Conservation (phyloP, 2,888 invertebrate species). For the Drosophila dives region DNA sequence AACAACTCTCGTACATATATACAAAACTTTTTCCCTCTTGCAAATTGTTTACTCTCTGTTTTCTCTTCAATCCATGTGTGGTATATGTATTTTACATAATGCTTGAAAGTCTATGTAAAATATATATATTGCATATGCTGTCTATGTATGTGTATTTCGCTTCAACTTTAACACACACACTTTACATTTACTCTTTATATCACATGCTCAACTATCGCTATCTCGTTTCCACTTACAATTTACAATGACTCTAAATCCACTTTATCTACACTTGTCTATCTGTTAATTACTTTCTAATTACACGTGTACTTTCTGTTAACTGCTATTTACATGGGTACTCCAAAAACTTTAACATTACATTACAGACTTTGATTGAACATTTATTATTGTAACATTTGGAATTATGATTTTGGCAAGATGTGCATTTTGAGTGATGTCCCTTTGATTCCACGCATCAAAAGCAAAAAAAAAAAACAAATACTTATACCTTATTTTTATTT, state of each 20-base stretch:
- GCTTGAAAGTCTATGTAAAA: conserved; percentile 48
- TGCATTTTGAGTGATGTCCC: conserved; percentile 55
- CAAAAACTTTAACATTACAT: conserved; percentile 31
- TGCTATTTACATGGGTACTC: conserved; percentile 14
- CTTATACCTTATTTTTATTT: conserved; percentile 22
- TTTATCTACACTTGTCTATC: conserved; percentile 19
- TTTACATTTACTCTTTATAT: conserved; percentile 1
- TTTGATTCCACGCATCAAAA: conserved; percentile 19
- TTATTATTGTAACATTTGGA: conserved; percentile 15
- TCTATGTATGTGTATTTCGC: conserved; percentile 78
- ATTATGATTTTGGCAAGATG: conserved; percentile 24
- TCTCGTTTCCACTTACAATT: conserved; percentile 21
- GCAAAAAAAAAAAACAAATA: conserved; percentile 16
- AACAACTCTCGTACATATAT: conserved; percentile 14
- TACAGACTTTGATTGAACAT: conserved; percentile 18
- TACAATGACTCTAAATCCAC: conserved; percentile 22
- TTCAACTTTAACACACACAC: conserved; percentile 23
- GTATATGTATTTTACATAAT: conserved; percentile 68
- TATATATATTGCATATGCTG: conserved; percentile 71
- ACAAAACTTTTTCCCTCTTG: conserved; percentile 77
- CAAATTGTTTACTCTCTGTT: conserved; percentile 61
- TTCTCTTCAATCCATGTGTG: conserved; percentile 57
- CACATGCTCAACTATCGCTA: conserved; percentile 23
- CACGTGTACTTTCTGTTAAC: conserved; percentile 24
- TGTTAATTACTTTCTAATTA: conserved; percentile 6